Base-by-base conservation (phyloP, 2,797 vertebrate species). In the Protosalanx chinensis region DNA sequence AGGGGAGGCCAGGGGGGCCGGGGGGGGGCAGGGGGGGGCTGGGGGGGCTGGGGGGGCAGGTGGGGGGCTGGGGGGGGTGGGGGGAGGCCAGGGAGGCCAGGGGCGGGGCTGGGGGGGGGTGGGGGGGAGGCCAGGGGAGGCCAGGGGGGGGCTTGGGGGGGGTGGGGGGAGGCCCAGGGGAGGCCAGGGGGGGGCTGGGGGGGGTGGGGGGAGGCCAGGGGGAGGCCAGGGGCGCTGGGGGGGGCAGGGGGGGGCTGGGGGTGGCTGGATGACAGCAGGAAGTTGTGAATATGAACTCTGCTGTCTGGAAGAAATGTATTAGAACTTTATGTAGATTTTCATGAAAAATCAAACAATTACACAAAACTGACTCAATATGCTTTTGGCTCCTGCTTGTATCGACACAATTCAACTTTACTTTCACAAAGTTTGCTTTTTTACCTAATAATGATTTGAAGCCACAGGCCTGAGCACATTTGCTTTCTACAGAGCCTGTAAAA, bases 391-490 rank as follows among this genome's bases (percentile, higher is more conserved):
- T 71, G 73, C 78, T 73, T 76, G 64, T 74, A 80, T 79, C 73
- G 77, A 77, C 80, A 72, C 79, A 83, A 86, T 90, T 89, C 88
- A 86, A 87, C 60, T 79, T 85, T 77, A 88, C 86, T 90, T 88
- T 85, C 76, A 85, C 81, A 79, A 88, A 84, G 86, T 84, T 84
- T 79, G 82, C 78, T 86, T 27, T 27, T 27, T 27, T 27, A 86
- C 82, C 79, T 89, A 74, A 88, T 89, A 82, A 86, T 89, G 87
- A 85, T 86, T 84, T 85, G 87, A 87, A 87, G 83, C 82, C 75
- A 66, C 59, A 69, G 74, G 81, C 85, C 81, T 3, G 56, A 3
- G 73, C 68, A 76, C 86, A 76, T 75, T 79, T 77, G 67, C 67
- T 75, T 83, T 82, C 80, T 82, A 86, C 81, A 88, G 85, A 87